A percentile compares a stretch with the other conserved stretches of the same genome.
Conservation (phyloP, 2,888 invertebrate genomes). For the Sphaeridia pumilis region DNA sequence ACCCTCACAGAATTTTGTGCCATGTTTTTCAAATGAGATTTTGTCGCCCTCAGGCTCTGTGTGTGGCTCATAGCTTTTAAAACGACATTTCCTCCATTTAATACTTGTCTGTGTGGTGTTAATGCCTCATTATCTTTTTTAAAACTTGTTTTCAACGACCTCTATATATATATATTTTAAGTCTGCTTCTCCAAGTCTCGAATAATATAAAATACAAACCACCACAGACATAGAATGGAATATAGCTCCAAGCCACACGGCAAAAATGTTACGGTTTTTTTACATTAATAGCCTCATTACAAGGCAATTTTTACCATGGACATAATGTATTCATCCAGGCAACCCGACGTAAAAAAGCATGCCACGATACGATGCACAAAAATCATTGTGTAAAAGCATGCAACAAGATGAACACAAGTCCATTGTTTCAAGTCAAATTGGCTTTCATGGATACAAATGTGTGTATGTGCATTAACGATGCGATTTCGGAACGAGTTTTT, state of each 20-base stretch:
- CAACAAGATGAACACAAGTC: background rate
- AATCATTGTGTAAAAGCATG: too few species aligned
- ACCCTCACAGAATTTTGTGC: background rate
- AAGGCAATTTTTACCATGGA: background rate
- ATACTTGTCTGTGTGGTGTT: background rate
- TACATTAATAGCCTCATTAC: background rate
- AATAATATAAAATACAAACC: background rate
- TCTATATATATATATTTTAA: background rate
- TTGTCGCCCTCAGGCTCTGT: background rate
- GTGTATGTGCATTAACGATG: too few species aligned
- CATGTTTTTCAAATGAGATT: background rate
- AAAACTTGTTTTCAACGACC: background rate
- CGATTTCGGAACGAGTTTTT: too few species aligned
- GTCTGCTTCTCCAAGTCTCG: background rate
- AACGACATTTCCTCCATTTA: background rate
- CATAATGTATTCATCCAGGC: background rate
- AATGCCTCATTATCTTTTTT: background rate
- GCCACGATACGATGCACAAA: too few species aligned
- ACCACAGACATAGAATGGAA: background rate
- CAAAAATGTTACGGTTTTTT: background rate
- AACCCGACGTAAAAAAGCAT: background rate
- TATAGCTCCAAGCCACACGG: background rate
- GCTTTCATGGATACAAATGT: too few species aligned
- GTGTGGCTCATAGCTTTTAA: background rate
- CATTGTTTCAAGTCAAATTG: background rate